Evolutionary conservation across 2,113 vertebrate species (phyloP).

Genomic region (Catharus fuscescens): DNA sequence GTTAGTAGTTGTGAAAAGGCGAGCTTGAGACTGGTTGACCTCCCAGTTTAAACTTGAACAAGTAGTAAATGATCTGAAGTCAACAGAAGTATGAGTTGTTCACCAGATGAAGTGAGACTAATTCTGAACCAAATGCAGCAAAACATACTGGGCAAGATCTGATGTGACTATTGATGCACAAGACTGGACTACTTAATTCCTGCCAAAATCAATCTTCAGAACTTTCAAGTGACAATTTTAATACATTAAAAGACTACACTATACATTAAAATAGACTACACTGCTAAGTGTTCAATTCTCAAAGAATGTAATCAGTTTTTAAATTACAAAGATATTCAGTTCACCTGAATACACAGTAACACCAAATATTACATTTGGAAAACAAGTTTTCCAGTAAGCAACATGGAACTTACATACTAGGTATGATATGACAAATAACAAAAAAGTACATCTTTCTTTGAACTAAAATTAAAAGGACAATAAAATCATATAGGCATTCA

Average conservation of each 20-base stretch:
- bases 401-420: background rate
- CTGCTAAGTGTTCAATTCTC: background rate
- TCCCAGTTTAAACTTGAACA: background rate
- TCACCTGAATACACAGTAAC: background rate
- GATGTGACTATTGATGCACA: background rate
- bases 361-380: background rate
- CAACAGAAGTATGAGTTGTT: background rate
- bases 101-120: background rate
- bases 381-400: background rate
- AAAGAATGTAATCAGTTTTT: background rate
- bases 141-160: background rate
- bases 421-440: background rate
- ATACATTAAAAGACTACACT: background rate
- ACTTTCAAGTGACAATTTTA: background rate
- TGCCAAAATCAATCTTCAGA: background rate
- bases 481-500: background rate
- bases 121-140: background rate
- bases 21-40: background rate
- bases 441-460: background rate
- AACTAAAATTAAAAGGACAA: background rate
- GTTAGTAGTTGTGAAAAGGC: background rate
- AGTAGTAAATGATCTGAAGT: background rate
- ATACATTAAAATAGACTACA: background rate
- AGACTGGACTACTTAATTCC: background rate
- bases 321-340: background rate